Evolutionary conservation across 2,888 invertebrate species (phyloP), one percentile per base, ranked within the genome.

Genomic region (Zelleria hepariella): DNA sequence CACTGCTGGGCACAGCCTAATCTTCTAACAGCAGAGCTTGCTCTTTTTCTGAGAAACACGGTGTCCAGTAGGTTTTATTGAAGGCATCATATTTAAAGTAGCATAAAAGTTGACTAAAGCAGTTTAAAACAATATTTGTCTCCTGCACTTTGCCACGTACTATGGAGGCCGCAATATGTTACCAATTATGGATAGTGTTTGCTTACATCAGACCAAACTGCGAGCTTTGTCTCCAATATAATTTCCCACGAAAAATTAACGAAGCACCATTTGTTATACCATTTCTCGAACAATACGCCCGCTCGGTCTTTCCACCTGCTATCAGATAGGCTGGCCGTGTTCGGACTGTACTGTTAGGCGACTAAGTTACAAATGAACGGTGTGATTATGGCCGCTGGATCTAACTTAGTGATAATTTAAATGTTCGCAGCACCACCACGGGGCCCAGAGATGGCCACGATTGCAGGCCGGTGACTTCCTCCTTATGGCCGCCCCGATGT

Each of bases 261-360:
- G 84, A 87, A 82, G 70, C 85, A 86, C 86, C 84, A 86, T 42
- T 86, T 86, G 86, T 87, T 87, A 86, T 86, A 86, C 85, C 80
- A 77, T 84, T 82, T 85, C 86, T 81, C 85, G 85, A 86, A 87
- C 86, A 87, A 86, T 88, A 87, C 84, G 85, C 83, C 74, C 48
- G 74, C 26, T 79, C 80, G 81, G 76, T 75, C 77, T 42, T 80
- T 75, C 74, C 71, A 71, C 48, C 54, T 64, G 67, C 70, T 83
- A 87, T 87, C 86, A 79, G 86, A 87, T 86, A 78, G 80, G 86
- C 74, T 66, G 72, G 69, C 70, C 58, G 52, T 57, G 55, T 27
- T 53, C 52, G 57, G 25, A 21, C 57, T 27, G 80, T 86, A 83
- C 84, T 83, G 83, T 84, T 85, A 79, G 76, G 74, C 76, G 73